A percentile compares a stretch with the other conserved stretches of the same genome.
These are phyloP conservation scores for Argya squamiceps DNA, from an alignment of 2,797 vertebrate species.

Conservation along the genomic window DNA sequence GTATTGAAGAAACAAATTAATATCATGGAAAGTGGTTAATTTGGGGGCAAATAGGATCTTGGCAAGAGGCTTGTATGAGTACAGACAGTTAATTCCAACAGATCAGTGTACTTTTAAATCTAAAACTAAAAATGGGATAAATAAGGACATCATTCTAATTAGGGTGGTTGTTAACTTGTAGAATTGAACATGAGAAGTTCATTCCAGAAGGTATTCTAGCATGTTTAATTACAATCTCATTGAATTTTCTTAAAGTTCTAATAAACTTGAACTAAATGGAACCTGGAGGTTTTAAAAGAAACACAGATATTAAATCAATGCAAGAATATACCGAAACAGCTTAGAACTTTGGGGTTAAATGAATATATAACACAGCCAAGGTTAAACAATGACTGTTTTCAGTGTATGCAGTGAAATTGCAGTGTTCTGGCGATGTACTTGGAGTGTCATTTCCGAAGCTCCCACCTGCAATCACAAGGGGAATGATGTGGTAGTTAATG, in stretches of 20 bases:
- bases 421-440: background rate
- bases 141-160: background rate
- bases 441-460: background rate
- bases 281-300: background rate
- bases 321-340: background rate
- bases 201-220: background rate
- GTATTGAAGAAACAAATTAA: background rate
- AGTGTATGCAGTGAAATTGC: background rate
- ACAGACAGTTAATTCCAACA: background rate
- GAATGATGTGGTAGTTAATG: background rate
- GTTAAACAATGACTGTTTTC: background rate
- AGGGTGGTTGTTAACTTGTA: background rate
- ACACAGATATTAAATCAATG: background rate
- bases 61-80: background rate
- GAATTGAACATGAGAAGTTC: background rate
- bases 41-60: background rate
- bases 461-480: background rate
- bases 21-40: background rate
- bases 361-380: background rate
- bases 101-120: background rate
- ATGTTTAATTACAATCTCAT: background rate
- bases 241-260: background rate
- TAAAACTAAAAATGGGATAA: background rate
- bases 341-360: background rate
- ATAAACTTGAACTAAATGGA: background rate